phyloP scores from a whole-genome alignment of 2,797 vertebrate species.

The Carcharodon carcharias region DNA sequence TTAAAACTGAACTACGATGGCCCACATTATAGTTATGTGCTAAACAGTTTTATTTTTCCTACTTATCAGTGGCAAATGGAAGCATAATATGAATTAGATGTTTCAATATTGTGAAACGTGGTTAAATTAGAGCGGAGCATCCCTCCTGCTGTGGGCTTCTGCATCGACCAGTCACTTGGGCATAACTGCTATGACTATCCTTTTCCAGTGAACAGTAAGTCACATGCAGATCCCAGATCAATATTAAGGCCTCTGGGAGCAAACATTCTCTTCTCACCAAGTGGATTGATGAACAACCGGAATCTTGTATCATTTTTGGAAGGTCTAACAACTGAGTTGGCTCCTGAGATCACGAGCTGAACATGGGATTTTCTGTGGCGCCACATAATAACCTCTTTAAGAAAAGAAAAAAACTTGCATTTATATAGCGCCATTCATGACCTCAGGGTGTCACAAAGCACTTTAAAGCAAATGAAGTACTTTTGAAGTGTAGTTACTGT shows the following conservation, averaged over 20 bases:
- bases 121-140: background rate
- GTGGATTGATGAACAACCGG: background rate
- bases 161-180: background rate
- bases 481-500: background rate
- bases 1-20: background rate
- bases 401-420: background rate
- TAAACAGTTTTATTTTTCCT: background rate
- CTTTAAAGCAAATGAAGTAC: background rate
- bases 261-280: background rate
- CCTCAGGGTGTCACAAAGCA: background rate
- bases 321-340: background rate
- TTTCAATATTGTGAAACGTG: background rate
- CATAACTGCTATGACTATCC: background rate
- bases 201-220: background rate
- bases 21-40: background rate
- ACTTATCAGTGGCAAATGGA: background rate
- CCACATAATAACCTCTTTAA: background rate
- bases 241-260: background rate
- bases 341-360: background rate
- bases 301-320: background rate
- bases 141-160: background rate
- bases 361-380: background rate
- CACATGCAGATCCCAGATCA: background rate
- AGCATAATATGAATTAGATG: background rate
- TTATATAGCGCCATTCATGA: background rate